Evolutionary conservation across 2,797 vertebrate species (phyloP), one percentile per base, ranked within the genome.

Genomic region (Neoniphon sammara): DNA sequence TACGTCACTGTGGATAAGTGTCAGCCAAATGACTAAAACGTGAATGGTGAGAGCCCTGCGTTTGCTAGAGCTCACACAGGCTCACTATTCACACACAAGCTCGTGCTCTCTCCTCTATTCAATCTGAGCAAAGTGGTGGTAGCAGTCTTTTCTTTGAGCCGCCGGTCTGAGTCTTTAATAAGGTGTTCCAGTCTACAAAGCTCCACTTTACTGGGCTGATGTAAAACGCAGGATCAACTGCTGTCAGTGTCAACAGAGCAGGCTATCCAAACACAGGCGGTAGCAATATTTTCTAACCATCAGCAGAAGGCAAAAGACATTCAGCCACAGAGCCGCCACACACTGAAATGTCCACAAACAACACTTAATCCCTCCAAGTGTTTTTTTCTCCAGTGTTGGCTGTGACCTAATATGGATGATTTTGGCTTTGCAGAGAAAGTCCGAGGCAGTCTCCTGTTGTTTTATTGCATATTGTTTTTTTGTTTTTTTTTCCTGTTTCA

Each of bases 131-230:
- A 59, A 66, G 65, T 20, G 18, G 67, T 61, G 47, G 65, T 73
- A 60, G 73, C 71, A 62, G 63, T 31, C 66, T 56, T 72, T 77
- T 56, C 66, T 81, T 52, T 71, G 56, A 81, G 69, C 64, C 5
- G 39, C 34, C 72, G 72, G 70, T 86, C 82, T 79, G 18, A 78
- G 66, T 67, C 70, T 87, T 82, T 90, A 87, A 89, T 85, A 73
- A 83, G 72, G 75, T 78, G 80, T 87, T 89, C 56, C 70, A 73
- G 66, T 73, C 80, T 42, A 87, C 78, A 85, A 80, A 86, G 80
- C 82, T 72, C 5, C 5, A 54, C 62, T 74, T 84, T 80, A 76
- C 62, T 73, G 73, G 14, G 14, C 70, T 50, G 57, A 72, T 71
- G 78, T 82, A 71, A 83, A 84, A 86, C 74, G 27, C 55, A 58